Evolutionary conservation across 2,888 invertebrate genomes (phyloP), one percentile per base, ranked within the genome.

Genomic region (Acleris holmiana): DNA sequence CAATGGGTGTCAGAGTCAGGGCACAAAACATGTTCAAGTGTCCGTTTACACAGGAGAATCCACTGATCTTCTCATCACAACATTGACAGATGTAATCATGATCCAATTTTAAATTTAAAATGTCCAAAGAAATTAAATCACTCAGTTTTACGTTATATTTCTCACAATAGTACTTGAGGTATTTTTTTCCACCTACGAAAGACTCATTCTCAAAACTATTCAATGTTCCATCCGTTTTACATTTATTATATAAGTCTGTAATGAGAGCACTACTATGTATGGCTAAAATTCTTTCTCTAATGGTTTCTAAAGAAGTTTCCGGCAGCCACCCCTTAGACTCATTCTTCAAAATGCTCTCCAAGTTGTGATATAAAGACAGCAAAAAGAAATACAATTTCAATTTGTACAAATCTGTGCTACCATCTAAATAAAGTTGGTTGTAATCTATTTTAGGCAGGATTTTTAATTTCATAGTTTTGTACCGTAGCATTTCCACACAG

Each of bases 1-100:
- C 72, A 69, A 91, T 90, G 0, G 82, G 87, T 17, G 85, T 88
- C 46, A 91, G 88, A 23, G 86, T 84, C 19, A 84, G 25, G 15
- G 80, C 76, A 78, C 92, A 92, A 71, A 87, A 85, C 77, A 85
- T 82, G 67, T 88, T 92, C 2, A 82, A 50, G 75, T 91, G 91
- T 2, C 78, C 78, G 57, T 76, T 69, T 66, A 68, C 72, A 75
- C 92, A 91, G 0, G 75, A 68, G 69, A 88, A 87, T 0, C 79
- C 80, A n/a, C 73, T 66, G 4, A 89, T 69, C 51, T 62, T 68
- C 41, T 84, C 76, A 69, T 89, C 85, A 75, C 92, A 92, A 67
- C 85, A 78, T 56, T 89, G 89, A 67, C 91, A 92, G 1, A 66
- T 68, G 66, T 83, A 84, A 49, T 79, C 69, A 57, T 61, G 67